phyloP scores from a whole-genome alignment of 1,140 invertebrate species.

The Drosophila triauraria region DNA sequence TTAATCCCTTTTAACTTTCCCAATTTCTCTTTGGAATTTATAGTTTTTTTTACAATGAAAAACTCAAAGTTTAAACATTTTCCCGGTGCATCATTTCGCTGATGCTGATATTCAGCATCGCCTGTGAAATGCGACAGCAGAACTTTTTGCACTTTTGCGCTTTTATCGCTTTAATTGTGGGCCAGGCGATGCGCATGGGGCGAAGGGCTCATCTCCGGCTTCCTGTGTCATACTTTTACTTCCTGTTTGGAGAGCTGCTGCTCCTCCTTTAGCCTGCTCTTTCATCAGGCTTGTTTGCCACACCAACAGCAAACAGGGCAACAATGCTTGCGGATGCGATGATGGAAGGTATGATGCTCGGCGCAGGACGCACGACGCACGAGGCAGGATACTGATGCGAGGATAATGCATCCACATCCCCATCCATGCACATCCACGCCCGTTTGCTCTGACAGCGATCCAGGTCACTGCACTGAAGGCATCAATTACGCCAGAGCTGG shows the following conservation, averaged over 20 bases:
- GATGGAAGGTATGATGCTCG: conserved; percentile 11
- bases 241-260: conserved; percentile 32
- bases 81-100: conserved; percentile 30
- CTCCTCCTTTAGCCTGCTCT: conserved; percentile 31
- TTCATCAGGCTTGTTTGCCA: conserved; percentile 51
- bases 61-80: background rate
- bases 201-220: conserved; percentile 30
- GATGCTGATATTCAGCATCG: conserved; percentile 61
- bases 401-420: conserved; percentile 32
- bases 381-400: conserved; percentile 20
- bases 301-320: conserved; percentile 44
- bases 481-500: conserved; percentile 42
- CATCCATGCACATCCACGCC: conserved; percentile 15
- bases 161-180: conserved; percentile 81
- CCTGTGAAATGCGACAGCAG: conserved; percentile 57
- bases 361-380: conserved; percentile 2
- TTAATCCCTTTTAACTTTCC: no score
- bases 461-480: conserved; percentile 64
- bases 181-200: conserved; percentile 5
- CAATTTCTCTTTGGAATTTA: no score
- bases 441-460: conserved; percentile 53
- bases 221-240: conserved; percentile 51
- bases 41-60: background rate
- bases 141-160: conserved; percentile 49
- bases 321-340: conserved; percentile 44